Evolutionary conservation across 2,888 invertebrate genomes (phyloP).

Genomic region (Drosophila tripunctata): DNA sequence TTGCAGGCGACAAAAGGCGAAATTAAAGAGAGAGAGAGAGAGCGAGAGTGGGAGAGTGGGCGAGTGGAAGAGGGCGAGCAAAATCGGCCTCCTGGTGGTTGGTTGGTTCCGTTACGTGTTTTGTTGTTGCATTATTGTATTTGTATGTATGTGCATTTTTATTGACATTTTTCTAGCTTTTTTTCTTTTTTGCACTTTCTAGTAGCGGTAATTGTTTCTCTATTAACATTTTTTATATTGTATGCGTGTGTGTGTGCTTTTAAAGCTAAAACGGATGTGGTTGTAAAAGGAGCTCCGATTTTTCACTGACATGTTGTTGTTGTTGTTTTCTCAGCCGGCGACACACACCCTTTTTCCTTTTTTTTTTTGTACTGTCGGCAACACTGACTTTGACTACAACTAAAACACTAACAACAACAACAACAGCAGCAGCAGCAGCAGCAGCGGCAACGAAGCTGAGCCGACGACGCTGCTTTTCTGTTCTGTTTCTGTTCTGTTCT

Average conservation of each 20-base stretch:
- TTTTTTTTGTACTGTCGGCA: slow-evolving; percentile 53
- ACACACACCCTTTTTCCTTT: slow-evolving; percentile 66
- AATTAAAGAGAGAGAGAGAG: slow-evolving; percentile 27
- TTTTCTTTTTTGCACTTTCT: slow-evolving; percentile 38
- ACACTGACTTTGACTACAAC: slow-evolving; percentile 36
- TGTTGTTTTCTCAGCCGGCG: slow-evolving; percentile 49
- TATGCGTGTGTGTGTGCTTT: slow-evolving; percentile 52
- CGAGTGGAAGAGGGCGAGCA: slow-evolving; percentile 8
- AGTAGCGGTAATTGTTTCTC: neutral
- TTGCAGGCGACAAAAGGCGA: too few species aligned
- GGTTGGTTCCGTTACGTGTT: slow-evolving; percentile 58
- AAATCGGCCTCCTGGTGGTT: slow-evolving; percentile 65
- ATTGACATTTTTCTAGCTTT: slow-evolving; percentile 64
- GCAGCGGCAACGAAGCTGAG: slow-evolving; percentile 42
- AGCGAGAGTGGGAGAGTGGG: neutral
- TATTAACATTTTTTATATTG: neutral
- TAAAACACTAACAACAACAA: slow-evolving; percentile 32
- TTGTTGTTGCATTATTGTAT: slow-evolving; percentile 50
- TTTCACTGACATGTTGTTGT: slow-evolving; percentile 22
- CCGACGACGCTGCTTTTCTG: slow-evolving; percentile 65
- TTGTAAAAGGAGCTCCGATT: slow-evolving; percentile 40
- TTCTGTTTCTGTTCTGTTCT: too few species aligned
- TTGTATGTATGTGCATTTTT: slow-evolving; percentile 69
- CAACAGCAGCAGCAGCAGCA: slow-evolving; percentile 33
- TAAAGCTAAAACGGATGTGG: slow-evolving; percentile 52